Base-by-base conservation (phyloP, 2,797 vertebrate genomes). In the Manis crassicaudata region DNA sequence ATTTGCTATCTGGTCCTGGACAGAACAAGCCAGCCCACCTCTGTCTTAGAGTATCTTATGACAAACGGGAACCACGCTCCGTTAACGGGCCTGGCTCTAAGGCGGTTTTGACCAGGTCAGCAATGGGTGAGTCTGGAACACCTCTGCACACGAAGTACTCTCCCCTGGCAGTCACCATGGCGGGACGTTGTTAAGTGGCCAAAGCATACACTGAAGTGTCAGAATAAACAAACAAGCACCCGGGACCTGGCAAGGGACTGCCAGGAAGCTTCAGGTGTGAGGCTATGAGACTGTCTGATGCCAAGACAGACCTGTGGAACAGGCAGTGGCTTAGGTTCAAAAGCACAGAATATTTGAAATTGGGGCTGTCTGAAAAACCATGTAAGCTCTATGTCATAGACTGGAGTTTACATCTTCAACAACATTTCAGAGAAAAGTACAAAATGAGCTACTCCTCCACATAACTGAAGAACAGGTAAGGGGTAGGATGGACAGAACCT, bases 381-480 rank as follows among this genome's bases (percentile, higher is more conserved):
- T 1, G 77, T 0, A 37, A 10, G 75, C 16, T 94, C 4, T 8
- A 7, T 29, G 40, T 43, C 56, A 76, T 9, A 14, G 8, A 21
- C 37, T 40, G 70, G 72, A 91, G 46, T 12, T 21, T 18, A 11
- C 43, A 81, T 80, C 81, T 58, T 43, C 25, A 20, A 32, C 11
- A 58, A 35, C 62, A 14, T 16, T 60, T 72, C 23, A n/a, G 84
- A 87, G 56, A 63, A 77, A 70, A 40, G 54, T 3, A 54, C 4
- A 10, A 56, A 73, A 65, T 40, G 11, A 50, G 40, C 46, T 58
- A 81, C 75, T 88, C 84, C 84, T 93, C 73, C 35, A 72, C 23
- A 40, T 29, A 63, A 80, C 68, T 75, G 70, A 90, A 91, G 70
- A 97, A 92, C 58, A 87, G 92, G 37, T 32, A 46, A 67, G 29